phyloP scores from a whole-genome alignment of 35 echinoderm and acorn worm genomes.

The Ophiothrix spiculata region DNA sequence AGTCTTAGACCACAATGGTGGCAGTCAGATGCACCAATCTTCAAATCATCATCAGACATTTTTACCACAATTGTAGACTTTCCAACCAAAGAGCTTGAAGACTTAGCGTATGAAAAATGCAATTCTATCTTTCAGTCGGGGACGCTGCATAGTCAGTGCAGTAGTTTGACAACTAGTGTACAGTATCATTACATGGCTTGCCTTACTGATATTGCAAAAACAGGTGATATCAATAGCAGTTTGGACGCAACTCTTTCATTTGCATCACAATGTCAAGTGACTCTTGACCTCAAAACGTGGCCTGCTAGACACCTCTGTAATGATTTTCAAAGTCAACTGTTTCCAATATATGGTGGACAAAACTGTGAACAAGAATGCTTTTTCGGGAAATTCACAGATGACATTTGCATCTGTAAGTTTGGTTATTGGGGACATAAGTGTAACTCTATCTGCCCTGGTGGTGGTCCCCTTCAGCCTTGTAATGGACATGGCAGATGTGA shows the following conservation, averaged over 20 bases:
- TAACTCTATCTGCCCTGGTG: slow-evolving; percentile 58
- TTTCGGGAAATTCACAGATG: slow-evolving; percentile 45
- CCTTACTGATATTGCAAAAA: slow-evolving; percentile 36
- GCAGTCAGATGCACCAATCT: slow-evolving; percentile 35
- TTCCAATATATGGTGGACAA: slow-evolving; percentile 49
- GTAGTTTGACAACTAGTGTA: slow-evolving; percentile 21
- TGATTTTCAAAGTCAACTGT: slow-evolving; percentile 38
- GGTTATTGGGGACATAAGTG: slow-evolving; percentile 76
- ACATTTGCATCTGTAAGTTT: slow-evolving; percentile 45
- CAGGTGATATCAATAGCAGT: slow-evolving; percentile 5
- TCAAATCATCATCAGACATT: not conserved
- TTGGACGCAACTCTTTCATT: slow-evolving; percentile 63
- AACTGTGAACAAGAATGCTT: slow-evolving; percentile 51
- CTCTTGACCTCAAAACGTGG: slow-evolving; percentile 39
- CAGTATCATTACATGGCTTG: slow-evolving; percentile 71
- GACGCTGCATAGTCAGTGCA: slow-evolving; percentile 37
- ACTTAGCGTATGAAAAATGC: slow-evolving; percentile 28
- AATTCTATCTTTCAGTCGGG: slow-evolving; percentile 40
- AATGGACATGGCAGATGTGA: slow-evolving; percentile 61
- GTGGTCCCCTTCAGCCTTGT: slow-evolving; percentile 62
- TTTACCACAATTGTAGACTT: slow-evolving; percentile 52
- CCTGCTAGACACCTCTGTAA: slow-evolving; percentile 64
- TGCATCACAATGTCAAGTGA: slow-evolving; percentile 51
- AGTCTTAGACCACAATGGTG: slow-evolving; percentile 48
- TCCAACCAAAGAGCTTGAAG: slow-evolving; percentile 22